phyloP scores from a whole-genome alignment of 1,140 invertebrate genomes.

The Drosophila santomea region DNA sequence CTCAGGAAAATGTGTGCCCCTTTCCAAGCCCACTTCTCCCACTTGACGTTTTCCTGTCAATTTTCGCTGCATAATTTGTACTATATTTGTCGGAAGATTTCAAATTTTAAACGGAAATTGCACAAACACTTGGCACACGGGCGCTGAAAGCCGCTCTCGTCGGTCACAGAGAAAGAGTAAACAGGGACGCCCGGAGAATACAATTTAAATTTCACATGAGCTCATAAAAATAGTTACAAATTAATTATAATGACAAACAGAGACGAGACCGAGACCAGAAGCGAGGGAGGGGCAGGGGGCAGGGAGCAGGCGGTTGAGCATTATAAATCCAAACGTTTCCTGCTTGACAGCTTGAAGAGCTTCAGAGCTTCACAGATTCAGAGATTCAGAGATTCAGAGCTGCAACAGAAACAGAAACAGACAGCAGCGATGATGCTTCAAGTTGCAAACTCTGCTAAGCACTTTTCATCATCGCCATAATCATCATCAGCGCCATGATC shows the following conservation, averaged over 20 bases:
- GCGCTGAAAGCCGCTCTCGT: conserved; percentile 38
- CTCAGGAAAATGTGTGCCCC: conserved; percentile 65
- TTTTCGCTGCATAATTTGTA: conserved; percentile 75
- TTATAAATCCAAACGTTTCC: conserved; percentile 82
- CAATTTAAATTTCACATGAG: conserved; percentile 81
- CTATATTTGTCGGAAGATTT: conserved; percentile 67
- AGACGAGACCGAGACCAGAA: conserved; percentile 39
- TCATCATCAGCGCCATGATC: conserved; percentile 45
- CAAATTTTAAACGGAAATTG: conserved; percentile 80
- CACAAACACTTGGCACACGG: conserved; percentile 77
- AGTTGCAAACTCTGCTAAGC: conserved; percentile 56
- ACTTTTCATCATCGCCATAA: conserved; percentile 50
- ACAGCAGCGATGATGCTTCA: conserved; percentile 74
- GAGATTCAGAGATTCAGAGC: conserved; percentile 45
- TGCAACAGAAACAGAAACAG: conserved; percentile 48
- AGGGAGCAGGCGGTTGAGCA: conserved; percentile 28
- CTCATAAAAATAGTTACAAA: conserved; percentile 83
- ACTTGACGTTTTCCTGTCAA: conserved; percentile 63
- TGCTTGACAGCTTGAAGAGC: conserved; percentile 80
- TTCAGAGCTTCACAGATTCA: conserved; percentile 43
- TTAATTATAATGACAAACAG: conserved; percentile 80
- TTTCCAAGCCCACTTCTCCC: conserved; percentile 29
- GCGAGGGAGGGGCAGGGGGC: neutral
- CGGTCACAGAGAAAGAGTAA: conserved; percentile 13
- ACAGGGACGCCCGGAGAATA: conserved; percentile 28